Evolutionary conservation across 2,113 vertebrate genomes (phyloP).

Genomic region (Osmerus eperlanus): DNA sequence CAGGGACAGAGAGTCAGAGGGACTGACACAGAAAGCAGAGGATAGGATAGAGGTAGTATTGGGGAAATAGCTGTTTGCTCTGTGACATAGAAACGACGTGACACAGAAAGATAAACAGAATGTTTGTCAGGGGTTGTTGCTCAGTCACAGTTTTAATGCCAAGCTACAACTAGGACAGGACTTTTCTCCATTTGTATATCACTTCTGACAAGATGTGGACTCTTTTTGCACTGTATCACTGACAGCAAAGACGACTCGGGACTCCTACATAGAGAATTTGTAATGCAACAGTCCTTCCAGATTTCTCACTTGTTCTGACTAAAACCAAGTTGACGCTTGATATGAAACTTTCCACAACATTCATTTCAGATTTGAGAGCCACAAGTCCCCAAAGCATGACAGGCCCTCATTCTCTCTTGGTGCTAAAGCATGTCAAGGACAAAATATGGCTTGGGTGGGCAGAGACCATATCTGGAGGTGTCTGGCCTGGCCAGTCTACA

Average conservation of each 20-base stretch:
- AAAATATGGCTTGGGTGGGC: conserved; percentile 21
- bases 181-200: conserved; percentile 16
- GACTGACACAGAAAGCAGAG: background rate
- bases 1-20: conserved; percentile 22
- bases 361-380: conserved; percentile 4
- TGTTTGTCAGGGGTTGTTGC: conserved; percentile 8
- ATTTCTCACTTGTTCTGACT: background rate
- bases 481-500: conserved; percentile 15
- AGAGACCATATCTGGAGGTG: conserved; percentile 26
- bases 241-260: background rate
- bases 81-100: conserved; percentile 19
- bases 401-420: background rate
- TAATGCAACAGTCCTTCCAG: background rate
- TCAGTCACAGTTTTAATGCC: conserved; percentile 22
- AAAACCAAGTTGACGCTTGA: background rate
- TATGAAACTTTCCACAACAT: background rate
- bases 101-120: conserved; percentile 6
- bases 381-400: conserved; percentile 11
- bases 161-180: conserved; percentile 11
- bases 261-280: background rate
- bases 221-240: conserved; percentile 16
- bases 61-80: conserved; percentile 8
- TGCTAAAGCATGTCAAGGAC: background rate
- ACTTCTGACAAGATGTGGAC: conserved; percentile 12
- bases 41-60: conserved; percentile 7